Evolutionary conservation across 2,113 vertebrate genomes (phyloP).

Genomic region (Hemiscyllium ocellatum): DNA sequence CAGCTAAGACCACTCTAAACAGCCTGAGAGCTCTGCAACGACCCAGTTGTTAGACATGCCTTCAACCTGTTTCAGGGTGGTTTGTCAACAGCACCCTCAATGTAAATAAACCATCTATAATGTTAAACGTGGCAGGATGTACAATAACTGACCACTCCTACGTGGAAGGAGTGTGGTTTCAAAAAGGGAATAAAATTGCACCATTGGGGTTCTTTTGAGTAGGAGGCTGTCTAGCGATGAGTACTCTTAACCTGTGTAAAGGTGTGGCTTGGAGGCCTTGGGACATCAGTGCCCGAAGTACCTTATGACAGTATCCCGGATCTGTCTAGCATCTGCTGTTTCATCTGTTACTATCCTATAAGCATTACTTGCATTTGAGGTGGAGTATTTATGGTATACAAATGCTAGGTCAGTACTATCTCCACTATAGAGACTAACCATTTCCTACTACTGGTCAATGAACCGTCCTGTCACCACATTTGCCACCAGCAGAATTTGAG

Average conservation of each 20-base stretch:
- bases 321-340: background rate
- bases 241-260: background rate
- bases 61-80: background rate
- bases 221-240: background rate
- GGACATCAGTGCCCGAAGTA: background rate
- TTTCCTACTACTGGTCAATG: background rate
- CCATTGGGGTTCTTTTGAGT: background rate
- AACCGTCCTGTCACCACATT: background rate
- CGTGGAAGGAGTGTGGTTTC: too few species aligned
- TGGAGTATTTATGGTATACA: background rate
- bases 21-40: background rate
- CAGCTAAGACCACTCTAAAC: background rate
- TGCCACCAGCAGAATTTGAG: background rate
- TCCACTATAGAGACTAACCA: background rate
- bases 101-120: background rate
- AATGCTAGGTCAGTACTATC: background rate
- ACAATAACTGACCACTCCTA: background rate
- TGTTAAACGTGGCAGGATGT: conserved; percentile 20
- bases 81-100: background rate
- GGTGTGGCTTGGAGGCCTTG: background rate
- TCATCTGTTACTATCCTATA: background rate
- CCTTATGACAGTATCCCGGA: background rate
- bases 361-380: background rate
- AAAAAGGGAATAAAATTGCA: background rate
- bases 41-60: background rate